These are phyloP conservation scores for Ariopsis seemanni DNA, from an alignment of 2,113 vertebrate genomes.

Conservation along the genomic window DNA sequence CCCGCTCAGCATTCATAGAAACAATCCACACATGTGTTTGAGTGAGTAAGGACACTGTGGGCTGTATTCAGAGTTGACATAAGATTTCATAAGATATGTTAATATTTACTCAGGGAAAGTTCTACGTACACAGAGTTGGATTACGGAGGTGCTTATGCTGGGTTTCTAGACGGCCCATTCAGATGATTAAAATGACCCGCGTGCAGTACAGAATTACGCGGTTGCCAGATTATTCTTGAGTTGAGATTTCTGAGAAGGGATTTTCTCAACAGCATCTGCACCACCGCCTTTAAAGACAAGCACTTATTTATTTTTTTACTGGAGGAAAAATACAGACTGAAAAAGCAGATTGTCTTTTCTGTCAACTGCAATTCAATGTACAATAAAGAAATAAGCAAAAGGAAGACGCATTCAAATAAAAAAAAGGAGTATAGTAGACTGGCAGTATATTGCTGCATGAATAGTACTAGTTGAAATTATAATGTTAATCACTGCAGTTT, in stretches of 20 bases:
- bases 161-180: neutral
- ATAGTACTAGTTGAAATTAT: neutral
- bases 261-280: neutral
- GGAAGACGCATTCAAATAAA: neutral
- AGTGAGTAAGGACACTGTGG: neutral
- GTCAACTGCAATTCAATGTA: neutral
- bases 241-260: neutral
- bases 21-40: conserved; percentile 14
- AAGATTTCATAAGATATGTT: conserved; percentile 18
- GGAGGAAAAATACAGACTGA: neutral
- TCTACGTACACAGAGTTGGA: neutral
- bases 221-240: neutral
- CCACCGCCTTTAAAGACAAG: neutral
- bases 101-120: conserved; percentile 22
- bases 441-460: neutral
- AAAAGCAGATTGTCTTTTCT: neutral
- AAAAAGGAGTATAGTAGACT: neutral
- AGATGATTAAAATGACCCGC: neutral
- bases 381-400: neutral
- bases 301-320: neutral
- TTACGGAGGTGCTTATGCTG: neutral
- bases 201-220: neutral
- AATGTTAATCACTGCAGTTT: neutral
- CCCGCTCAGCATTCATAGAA: neutral
- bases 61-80: neutral